phyloP scores from a whole-genome alignment of 2,888 invertebrate species.

The Metallyticus violacea region DNA sequence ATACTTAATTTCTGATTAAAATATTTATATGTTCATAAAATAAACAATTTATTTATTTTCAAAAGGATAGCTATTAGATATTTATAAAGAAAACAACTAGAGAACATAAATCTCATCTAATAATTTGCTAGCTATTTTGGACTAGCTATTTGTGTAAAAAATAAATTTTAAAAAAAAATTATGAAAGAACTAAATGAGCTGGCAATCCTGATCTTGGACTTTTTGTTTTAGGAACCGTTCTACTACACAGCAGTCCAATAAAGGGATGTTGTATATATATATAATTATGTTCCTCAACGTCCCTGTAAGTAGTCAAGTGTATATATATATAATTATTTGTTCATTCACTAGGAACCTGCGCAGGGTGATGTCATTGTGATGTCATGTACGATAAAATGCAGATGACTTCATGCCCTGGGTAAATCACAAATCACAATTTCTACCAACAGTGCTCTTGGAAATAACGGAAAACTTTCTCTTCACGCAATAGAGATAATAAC shows the following conservation, averaged over 20 bases:
- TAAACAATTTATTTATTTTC: too few relatives aligned
- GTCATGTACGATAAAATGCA: not conserved
- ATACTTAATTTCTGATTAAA: not conserved
- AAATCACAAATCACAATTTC: not conserved
- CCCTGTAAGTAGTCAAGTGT: not conserved
- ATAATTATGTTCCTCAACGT: not conserved
- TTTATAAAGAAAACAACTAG: not conserved
- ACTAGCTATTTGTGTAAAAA: not conserved
- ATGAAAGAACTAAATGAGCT: not conserved
- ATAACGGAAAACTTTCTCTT: not conserved
- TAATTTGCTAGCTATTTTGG: not conserved
- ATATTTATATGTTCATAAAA: too few relatives aligned
- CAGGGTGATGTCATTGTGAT: slow-evolving; percentile 24
- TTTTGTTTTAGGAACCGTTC: slow-evolving; percentile 13
- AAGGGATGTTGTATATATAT: not conserved
- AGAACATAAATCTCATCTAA: not conserved
- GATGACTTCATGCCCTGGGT: not conserved
- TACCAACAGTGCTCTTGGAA: not conserved
- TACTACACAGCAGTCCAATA: not conserved
- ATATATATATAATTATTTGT: not conserved
- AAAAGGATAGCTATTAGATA: not conserved
- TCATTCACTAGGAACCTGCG: slow-evolving; percentile 26
- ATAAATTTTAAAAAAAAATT: not conserved
- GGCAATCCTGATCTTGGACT: not conserved
- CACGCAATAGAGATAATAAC: not conserved